These are phyloP conservation scores for Dicaeum eximium DNA, from an alignment of 2,113 vertebrate species.

Conservation along the genomic window DNA sequence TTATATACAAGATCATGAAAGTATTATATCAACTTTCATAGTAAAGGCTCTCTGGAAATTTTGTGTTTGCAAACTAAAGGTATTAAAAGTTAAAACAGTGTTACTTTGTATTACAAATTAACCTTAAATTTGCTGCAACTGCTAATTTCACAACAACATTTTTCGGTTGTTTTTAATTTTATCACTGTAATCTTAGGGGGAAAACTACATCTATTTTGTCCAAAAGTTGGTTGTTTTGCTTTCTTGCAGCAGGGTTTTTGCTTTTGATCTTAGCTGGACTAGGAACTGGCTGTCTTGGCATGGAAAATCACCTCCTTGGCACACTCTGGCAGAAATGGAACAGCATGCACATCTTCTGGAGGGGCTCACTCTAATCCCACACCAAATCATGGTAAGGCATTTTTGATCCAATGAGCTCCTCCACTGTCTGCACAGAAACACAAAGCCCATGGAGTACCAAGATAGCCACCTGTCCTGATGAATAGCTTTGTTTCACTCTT, in stretches of 20 bases:
- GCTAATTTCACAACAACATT: background rate
- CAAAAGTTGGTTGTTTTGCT: background rate
- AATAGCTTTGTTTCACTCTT: background rate
- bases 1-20: slow-evolving; percentile 28
- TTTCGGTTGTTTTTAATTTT: background rate
- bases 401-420: background rate
- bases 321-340: background rate
- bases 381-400: background rate
- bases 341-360: background rate
- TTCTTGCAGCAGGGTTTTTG: background rate
- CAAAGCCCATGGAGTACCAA: background rate
- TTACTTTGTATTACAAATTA: slow-evolving; percentile 32
- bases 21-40: slow-evolving; percentile 6
- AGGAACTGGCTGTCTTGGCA: background rate
- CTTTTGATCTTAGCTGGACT: background rate
- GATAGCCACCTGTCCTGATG: background rate
- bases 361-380: background rate
- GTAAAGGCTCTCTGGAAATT: slow-evolving; percentile 39
- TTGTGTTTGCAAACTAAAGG: slow-evolving; percentile 31
- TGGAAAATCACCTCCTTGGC: background rate
- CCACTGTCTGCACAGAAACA: background rate
- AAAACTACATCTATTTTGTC: background rate
- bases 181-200: background rate
- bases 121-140: slow-evolving; percentile 6
- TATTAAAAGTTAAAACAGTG: slow-evolving; percentile 12